Base-by-base conservation (phyloP, 2,797 vertebrate genomes). In the Falco naumanni region DNA sequence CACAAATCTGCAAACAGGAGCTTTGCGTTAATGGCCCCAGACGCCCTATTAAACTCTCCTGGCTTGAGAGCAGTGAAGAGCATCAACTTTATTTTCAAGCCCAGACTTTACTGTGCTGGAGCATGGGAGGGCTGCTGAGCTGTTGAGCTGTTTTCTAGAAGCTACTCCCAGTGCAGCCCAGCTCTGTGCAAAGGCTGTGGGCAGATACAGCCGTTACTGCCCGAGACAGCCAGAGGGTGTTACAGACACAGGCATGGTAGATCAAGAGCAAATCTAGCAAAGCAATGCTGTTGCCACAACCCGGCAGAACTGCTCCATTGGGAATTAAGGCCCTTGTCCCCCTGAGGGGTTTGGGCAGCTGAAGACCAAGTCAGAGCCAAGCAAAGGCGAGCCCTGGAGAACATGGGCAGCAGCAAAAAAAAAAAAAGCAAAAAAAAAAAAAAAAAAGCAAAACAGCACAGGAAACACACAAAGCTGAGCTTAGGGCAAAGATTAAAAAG, bases 1-100 rank as follows among this genome's bases (percentile, higher is more conserved):
- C 54, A n/a, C 0, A 0, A 25, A 74, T 31, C 64, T 34, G 51
- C 72, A 48, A 41, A 47, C 20, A 65, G 59, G 13, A 61, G 56
- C 54, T 91, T 77, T 6, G 24, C 29, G 77, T 64, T 31, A 20
- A 45, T 2, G 12, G 54, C 57, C 43, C 31, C 68, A 20, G 50
- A 83, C 0, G 4, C 34, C n/a, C 37, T 18, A 1, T 53, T 37
- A 56, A 53, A 50, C 31, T 47, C 83, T 6, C 60, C 56, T 91
- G 74, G 26, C 61, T 82, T 76, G 76, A 88, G 13, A 95, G 70
- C 74, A 96, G 70, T 56, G 57, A 92, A 76, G 29, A 57, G 14
- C n/a, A 20, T 33, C 84, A 63, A 57, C 31, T 48, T 66, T 28
- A 16, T n/a, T 76, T 76, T 82, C 78, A 95, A 34, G 4, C 12